Evolutionary conservation across 1,140 invertebrate species (phyloP).

Genomic region (Drosophila prosaltans): DNA sequence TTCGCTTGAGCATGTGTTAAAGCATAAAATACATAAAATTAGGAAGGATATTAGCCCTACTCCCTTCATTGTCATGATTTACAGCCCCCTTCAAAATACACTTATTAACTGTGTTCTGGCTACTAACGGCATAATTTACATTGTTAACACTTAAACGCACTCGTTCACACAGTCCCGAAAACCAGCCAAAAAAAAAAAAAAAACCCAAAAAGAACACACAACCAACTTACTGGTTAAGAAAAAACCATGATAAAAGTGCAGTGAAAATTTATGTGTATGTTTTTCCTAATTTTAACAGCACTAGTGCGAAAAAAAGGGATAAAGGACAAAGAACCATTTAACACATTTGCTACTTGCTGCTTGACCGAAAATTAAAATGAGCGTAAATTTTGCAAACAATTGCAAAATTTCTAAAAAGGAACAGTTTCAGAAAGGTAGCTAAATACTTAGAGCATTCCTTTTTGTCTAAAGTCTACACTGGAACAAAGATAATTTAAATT

Average conservation of each 20-base stretch:
- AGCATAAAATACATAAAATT: constrained; percentile 44
- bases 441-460: constrained; percentile 15
- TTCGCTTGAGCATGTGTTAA: constrained; percentile 9
- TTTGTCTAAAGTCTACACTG: constrained; percentile 40
- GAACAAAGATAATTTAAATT: constrained; percentile 10
- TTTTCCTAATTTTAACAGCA: constrained; percentile 11
- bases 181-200: constrained; percentile 8
- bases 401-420: constrained; percentile 58
- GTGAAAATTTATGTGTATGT: constrained; percentile 69
- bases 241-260: constrained; percentile 36
- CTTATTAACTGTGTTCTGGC: constrained; percentile 68
- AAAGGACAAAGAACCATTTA: constrained; percentile 49
- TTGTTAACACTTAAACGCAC: constrained; percentile 82
- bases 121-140: constrained; percentile 76
- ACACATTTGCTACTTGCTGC: constrained; percentile 64
- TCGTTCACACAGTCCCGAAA: constrained; percentile 42
- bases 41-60: constrained; percentile 30
- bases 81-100: constrained; percentile 61
- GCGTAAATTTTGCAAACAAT: constrained; percentile 77
- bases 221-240: background rate
- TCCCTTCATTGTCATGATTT: constrained; percentile 63
- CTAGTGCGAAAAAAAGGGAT: constrained; percentile 10
- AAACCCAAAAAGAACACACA: too few species aligned
- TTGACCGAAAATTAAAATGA: constrained; percentile 66
- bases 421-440: constrained; percentile 12